A percentile compares a stretch with the other conserved stretches of the same genome.
Evolutionary conservation across 2,797 vertebrate species (phyloP).

Genomic region (Cyclura pinguis): DNA sequence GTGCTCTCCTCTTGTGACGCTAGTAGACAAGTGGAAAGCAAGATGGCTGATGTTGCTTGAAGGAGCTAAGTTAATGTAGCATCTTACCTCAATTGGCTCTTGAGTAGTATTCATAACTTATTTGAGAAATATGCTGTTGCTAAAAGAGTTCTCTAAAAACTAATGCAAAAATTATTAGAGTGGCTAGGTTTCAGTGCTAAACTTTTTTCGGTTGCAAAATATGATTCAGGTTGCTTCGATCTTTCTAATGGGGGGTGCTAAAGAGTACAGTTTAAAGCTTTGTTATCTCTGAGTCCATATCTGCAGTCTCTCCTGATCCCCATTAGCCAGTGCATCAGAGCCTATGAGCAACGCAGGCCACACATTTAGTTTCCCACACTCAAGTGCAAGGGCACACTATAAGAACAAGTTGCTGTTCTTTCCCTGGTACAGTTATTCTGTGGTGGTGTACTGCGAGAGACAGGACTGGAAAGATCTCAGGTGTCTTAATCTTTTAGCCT

Average conservation of each 20-base stretch:
- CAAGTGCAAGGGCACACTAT: no score
- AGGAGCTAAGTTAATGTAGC: slow-evolving; percentile 36
- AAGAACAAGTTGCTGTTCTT: neutral
- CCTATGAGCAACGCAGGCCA: no score
- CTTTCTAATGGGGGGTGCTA: neutral
- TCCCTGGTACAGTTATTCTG: neutral
- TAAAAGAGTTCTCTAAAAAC: neutral
- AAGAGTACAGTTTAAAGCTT: neutral
- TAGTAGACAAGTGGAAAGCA: slow-evolving; percentile 39
- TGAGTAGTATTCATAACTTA: slow-evolving; percentile 18
- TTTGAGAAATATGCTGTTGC: neutral
- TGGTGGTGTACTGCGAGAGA: neutral
- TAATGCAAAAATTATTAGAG: neutral
- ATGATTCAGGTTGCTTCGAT: neutral
- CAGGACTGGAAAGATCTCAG: neutral
- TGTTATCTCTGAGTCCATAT: neutral
- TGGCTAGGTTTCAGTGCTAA: neutral
- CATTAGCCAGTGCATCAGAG: no score
- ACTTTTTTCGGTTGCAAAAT: neutral
- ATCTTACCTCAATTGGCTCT: slow-evolving; percentile 29
- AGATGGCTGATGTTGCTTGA: slow-evolving; percentile 19
- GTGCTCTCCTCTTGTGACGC: neutral
- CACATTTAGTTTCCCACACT: neutral
- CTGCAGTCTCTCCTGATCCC: neutral
- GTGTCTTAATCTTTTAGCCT: neutral